A percentile compares a stretch with the other conserved stretches of the same genome.
Evolutionary conservation across 2,113 vertebrate species (phyloP).

Genomic region (Amphiprion percula): DNA sequence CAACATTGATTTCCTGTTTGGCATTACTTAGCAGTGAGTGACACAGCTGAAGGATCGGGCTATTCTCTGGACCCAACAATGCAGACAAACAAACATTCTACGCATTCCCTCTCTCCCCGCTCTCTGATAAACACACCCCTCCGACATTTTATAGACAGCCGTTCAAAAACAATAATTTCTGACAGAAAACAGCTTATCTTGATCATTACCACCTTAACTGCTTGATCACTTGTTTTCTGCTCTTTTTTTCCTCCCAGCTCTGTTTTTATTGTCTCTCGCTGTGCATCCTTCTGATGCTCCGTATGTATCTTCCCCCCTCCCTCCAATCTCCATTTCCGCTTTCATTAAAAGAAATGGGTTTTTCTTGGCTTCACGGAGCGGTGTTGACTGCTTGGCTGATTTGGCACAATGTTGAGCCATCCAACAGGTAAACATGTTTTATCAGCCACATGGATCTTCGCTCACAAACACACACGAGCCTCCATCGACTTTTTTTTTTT

Average conservation of each 20-base stretch:
- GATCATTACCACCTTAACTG: slow-evolving; percentile 11
- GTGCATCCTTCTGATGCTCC: slow-evolving; percentile 33
- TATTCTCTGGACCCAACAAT: slow-evolving; percentile 55
- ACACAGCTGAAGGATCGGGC: slow-evolving; percentile 63
- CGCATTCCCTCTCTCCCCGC: slow-evolving; percentile 11
- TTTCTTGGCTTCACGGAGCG: slow-evolving; percentile 41
- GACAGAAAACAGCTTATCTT: slow-evolving; percentile 25
- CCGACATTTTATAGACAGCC: slow-evolving; percentile 26
- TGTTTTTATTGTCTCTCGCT: slow-evolving; percentile 23
- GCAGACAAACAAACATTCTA: slow-evolving; percentile 50
- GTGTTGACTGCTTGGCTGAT: slow-evolving; percentile 51
- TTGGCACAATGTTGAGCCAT: slow-evolving; percentile 47
- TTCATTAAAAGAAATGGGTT: slow-evolving; percentile 52
- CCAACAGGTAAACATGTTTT: slow-evolving; percentile 68
- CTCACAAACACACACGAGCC: slow-evolving; percentile 24
- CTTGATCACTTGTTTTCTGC: slow-evolving; percentile 41
- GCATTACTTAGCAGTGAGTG: slow-evolving; percentile 67
- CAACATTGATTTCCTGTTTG: slow-evolving; percentile 80
- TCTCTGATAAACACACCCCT: slow-evolving; percentile 26
- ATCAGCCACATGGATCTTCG: slow-evolving; percentile 54
- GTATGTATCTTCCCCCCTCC: not conserved
- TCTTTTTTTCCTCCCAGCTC: not conserved
- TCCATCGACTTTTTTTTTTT: not conserved
- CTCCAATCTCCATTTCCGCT: slow-evolving; percentile 37
- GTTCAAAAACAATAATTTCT: not conserved